Evolutionary conservation across 2,888 invertebrate species (phyloP).

Genomic region (Pandemis cinnamomeana): DNA sequence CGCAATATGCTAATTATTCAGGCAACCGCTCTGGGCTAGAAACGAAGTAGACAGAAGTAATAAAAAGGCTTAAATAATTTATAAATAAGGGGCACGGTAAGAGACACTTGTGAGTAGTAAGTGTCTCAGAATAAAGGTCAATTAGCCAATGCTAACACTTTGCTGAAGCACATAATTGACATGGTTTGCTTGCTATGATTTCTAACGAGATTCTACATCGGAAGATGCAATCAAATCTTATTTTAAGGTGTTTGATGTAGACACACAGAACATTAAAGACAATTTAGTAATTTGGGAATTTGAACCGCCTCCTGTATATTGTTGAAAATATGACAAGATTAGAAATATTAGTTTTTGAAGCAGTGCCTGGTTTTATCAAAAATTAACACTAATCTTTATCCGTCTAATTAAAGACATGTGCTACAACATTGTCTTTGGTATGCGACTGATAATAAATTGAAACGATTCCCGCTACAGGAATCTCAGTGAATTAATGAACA

Average conservation of each 20-base stretch:
- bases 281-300: no score
- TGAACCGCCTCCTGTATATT: no score
- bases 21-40: conserved; percentile 58
- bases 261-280: no score
- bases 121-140: conserved; percentile 34
- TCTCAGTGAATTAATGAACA: conserved; percentile 7
- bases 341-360: background rate
- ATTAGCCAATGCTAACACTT: conserved; percentile 32
- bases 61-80: conserved; percentile 24
- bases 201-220: conserved; percentile 27
- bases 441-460: background rate
- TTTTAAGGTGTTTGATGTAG: background rate
- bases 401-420: background rate
- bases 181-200: conserved; percentile 31
- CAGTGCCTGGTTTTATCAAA: background rate
- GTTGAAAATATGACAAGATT: no score
- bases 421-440: background rate
- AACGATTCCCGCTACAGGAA: background rate
- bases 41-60: conserved; percentile 41
- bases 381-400: background rate
- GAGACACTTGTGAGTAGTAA: conserved; percentile 16
- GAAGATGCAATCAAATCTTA: conserved; percentile 8
- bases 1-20: conserved; percentile 71
- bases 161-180: conserved; percentile 26
- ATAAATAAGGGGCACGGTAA: conserved; percentile 25